These are phyloP conservation scores for Megastigmus dorsalis DNA, from an alignment of 2,888 invertebrate genomes.

Conservation along the genomic window DNA sequence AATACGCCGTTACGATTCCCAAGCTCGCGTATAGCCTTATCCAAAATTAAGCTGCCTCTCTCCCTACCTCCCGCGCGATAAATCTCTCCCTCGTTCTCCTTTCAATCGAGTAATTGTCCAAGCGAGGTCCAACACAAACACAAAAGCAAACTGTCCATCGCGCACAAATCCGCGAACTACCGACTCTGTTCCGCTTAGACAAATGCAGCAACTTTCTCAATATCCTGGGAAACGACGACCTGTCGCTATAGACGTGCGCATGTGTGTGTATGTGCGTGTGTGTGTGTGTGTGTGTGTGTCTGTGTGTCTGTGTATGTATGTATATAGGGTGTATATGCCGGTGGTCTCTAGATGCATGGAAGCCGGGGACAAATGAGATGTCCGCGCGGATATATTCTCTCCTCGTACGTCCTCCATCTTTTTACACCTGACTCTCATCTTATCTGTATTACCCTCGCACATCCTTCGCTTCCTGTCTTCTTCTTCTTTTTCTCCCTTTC, in stretches of 20 bases:
- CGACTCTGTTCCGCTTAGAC: not conserved
- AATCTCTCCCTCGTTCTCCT: not conserved
- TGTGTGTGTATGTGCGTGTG: not conserved
- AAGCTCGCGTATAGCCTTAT: not conserved
- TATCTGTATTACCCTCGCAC: too few species aligned
- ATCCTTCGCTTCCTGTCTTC: too few species aligned
- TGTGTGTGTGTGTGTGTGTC: not conserved
- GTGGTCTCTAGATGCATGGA: too few species aligned
- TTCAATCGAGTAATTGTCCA: not conserved
- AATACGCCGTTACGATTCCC: not conserved
- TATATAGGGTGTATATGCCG: too few species aligned
- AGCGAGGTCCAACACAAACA: not conserved
- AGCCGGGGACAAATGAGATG: slow-evolving; percentile 43
- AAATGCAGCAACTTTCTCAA: slow-evolving; percentile 44
- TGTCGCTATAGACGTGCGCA: not conserved
- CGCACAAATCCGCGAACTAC: slow-evolving; percentile 2
- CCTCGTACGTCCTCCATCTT: too few species aligned
- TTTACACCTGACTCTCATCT: too few species aligned
- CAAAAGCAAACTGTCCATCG: slow-evolving; percentile 30
- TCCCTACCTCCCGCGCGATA: too few species aligned
- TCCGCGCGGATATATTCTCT: not conserved
- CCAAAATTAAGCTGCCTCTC: not conserved
- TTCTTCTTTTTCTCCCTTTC: too few species aligned
- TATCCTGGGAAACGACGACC: slow-evolving; percentile 27
- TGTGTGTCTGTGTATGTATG: too few species aligned